Evolutionary conservation across 2,888 invertebrate genomes (phyloP), one percentile per base, ranked within the genome.

Genomic region (Cerastis leucographa): DNA sequence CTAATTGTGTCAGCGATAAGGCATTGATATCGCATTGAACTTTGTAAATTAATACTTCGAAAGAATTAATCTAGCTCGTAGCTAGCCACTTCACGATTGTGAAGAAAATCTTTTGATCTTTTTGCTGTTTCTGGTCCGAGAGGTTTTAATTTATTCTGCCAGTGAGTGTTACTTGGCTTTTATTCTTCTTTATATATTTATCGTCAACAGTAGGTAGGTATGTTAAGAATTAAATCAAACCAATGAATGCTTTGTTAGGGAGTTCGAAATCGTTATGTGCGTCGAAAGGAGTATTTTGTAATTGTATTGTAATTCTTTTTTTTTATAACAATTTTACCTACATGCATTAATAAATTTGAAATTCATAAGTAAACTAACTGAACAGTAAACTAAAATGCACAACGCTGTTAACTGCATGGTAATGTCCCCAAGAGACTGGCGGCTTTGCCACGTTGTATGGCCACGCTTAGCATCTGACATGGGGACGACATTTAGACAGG

Each of bases 101-200:
- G 51, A 8, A 56, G 49, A 56, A 69, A 49, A 71, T 67, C 46
- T 67, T 83, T 71, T 71, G 46, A 49, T 62, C 69, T 42, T 81
- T 80, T 71, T 81, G 56, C 68, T 67, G 67, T 83, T 78, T 81
- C 83, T 83, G 56, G 71, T 49, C n/a, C 61, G 65, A 17, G n/a
- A 56, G 71, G 68, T 81, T 80, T 82, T 80, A 82, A 80, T 80
- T 80, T 80, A 80, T 80, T 76, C 82, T 51, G 56, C 14, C 19
- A 56, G 59, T 54, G 61, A 25, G 22, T 54, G 76, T 19, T 35
- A 11, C 1, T 61, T 3, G 25, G 8, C 11, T 42, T 81, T 62
- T 49, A 35, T 75, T 49, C 11, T 66, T 46, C 35, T 22, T n/a
- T 14, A 3, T n/a, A 17, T 67, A 67, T 74, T 66, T 25, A 51